A percentile compares a stretch with the other conserved stretches of the same genome.
Conservation (phyloP, 2,797 vertebrate species). For the Tiaroga cobitis region DNA sequence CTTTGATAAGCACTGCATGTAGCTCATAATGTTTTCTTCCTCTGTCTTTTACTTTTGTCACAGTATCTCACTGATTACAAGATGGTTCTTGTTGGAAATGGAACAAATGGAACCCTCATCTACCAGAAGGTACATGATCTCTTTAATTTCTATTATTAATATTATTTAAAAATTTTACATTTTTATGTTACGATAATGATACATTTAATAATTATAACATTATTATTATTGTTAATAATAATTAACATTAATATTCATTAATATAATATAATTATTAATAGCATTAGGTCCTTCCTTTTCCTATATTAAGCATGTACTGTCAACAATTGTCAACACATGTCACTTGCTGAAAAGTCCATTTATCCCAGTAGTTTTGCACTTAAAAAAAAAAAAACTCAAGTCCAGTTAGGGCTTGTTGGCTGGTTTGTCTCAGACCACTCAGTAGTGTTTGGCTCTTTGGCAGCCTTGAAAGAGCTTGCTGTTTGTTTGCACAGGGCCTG, state of each 20-base stretch:
- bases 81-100: conserved; percentile 76
- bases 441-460: conserved; percentile 36
- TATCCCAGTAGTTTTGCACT: conserved; percentile 9
- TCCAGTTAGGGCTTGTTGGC: conserved; percentile 18
- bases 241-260: not conserved
- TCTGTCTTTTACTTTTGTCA: conserved; percentile 57
- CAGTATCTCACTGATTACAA: conserved; percentile 91
- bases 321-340: conserved; percentile 1
- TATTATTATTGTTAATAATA: not conserved
- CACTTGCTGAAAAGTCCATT: not conserved
- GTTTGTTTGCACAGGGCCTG: conserved; percentile 52
- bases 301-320: not conserved
- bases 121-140: conserved; percentile 83
- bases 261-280: not conserved
- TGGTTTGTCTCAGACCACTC: conserved; percentile 21
- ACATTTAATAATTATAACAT: not conserved
- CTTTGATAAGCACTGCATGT: not conserved
- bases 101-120: conserved; percentile 82
- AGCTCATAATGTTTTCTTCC: not conserved
- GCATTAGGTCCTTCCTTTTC: not conserved
- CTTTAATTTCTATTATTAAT: not conserved
- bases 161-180: not conserved
- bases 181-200: not conserved
- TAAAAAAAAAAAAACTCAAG: not conserved
- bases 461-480: conserved; percentile 51